Percentiles rank a stretch among this genome's conserved stretches.
phyloP scores from a whole-genome alignment of 2,113 vertebrate genomes.

The Calidris pygmaea region DNA sequence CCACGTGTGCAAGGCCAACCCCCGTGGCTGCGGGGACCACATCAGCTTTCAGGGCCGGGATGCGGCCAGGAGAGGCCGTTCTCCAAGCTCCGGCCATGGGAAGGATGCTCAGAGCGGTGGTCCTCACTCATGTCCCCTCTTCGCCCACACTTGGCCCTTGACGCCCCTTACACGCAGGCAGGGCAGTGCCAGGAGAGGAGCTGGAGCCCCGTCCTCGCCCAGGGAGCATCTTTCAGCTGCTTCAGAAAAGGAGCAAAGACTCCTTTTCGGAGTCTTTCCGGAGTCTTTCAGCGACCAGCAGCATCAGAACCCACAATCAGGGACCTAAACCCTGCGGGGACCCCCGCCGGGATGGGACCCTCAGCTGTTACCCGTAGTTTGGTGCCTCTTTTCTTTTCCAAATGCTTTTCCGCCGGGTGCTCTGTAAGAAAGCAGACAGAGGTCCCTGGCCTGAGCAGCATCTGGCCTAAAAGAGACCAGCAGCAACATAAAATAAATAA shows the following conservation, averaged over 20 bases:
- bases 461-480: background rate
- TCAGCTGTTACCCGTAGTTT: fast-evolving
- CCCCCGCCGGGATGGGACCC: background rate
- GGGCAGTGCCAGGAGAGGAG: background rate
- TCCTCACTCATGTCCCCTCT: background rate
- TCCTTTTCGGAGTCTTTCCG: too few species aligned
- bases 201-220: background rate
- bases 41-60: background rate
- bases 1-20: background rate
- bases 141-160: background rate
- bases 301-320: fast-evolving
- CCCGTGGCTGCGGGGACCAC: background rate
- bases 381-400: background rate
- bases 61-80: background rate
- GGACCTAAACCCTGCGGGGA: background rate
- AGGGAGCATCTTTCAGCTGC: background rate
- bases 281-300: background rate
- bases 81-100: background rate
- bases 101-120: background rate
- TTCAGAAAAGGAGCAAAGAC: background rate
- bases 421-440: background rate
- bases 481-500: background rate
- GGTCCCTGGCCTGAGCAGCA: background rate
- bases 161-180: background rate
- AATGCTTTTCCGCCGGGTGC: background rate